phyloP scores from a whole-genome alignment of 2,113 vertebrate species.

The Jaculus jaculus region DNA sequence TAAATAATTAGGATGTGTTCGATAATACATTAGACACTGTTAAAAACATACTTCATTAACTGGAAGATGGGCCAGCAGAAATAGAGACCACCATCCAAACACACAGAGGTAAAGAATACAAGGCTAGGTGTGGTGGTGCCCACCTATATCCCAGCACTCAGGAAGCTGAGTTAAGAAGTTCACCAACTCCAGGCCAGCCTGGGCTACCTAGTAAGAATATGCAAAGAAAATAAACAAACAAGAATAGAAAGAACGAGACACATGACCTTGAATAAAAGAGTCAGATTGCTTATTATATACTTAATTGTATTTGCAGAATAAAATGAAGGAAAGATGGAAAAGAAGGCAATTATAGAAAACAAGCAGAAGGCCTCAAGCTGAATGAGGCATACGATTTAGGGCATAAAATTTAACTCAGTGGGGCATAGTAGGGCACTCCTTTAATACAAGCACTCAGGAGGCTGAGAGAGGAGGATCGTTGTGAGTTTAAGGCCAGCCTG shows the following conservation, averaged over 20 bases:
- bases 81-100: not conserved
- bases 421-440: too few species aligned
- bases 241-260: not conserved
- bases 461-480: too few species aligned
- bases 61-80: not conserved
- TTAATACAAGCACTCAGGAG: too few species aligned
- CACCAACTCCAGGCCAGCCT: too few species aligned
- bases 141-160: too few species aligned
- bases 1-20: not conserved
- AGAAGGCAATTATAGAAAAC: not conserved
- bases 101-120: not conserved
- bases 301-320: conserved; percentile 3
- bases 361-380: not conserved
- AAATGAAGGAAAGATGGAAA: conserved; percentile 14
- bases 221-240: not conserved
- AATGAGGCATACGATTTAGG: not conserved
- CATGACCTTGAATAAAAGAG: not conserved
- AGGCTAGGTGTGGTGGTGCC: too few species aligned
- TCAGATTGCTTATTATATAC: not conserved
- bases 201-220: too few species aligned
- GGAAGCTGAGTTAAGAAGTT: too few species aligned
- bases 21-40: not conserved
- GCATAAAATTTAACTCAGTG: not conserved
- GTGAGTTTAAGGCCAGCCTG: too few species aligned
- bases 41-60: conserved; percentile 40